Percentiles rank a stretch among this genome's conserved stretches.
phyloP scores from a whole-genome alignment of 2,797 vertebrate species.

The Premnoplex brunnescens region DNA sequence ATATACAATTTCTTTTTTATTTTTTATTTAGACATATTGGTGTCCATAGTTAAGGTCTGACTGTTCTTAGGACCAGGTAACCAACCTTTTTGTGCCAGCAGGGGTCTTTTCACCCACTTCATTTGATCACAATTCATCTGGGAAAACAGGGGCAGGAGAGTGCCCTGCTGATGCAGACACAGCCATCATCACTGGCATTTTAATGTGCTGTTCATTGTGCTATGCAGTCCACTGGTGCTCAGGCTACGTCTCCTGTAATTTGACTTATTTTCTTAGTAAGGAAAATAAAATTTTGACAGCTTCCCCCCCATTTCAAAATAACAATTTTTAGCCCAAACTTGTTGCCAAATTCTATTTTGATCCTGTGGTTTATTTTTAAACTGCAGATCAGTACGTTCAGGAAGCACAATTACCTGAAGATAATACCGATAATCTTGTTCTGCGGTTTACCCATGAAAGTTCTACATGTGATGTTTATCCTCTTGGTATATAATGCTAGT shows the following conservation, averaged over 20 bases:
- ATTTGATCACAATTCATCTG: neutral
- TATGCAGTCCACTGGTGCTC: neutral
- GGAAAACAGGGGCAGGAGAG: accelerated
- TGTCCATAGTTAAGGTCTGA: neutral
- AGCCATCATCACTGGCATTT: accelerated
- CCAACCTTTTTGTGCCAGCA: neutral
- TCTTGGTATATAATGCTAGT: neutral
- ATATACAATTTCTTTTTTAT: neutral
- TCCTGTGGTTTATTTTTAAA: neutral
- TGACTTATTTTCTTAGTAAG: neutral
- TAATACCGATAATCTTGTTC: neutral
- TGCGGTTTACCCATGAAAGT: neutral
- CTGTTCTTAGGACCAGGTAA: neutral
- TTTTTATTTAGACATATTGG: neutral
- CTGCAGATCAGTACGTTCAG: neutral
- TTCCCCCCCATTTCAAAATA: neutral
- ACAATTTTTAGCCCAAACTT: neutral
- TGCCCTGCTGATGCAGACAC: neutral
- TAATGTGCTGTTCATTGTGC: neutral
- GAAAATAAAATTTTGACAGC: neutral
- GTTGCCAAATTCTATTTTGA: neutral
- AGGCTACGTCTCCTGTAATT: neutral
- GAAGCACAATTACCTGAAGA: neutral
- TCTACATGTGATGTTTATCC: neutral
- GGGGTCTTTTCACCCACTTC: neutral